Evolutionary conservation across 2,888 invertebrate species (phyloP), one percentile per base, ranked within the genome.

Genomic region (Reticulitermes lucifugus): DNA sequence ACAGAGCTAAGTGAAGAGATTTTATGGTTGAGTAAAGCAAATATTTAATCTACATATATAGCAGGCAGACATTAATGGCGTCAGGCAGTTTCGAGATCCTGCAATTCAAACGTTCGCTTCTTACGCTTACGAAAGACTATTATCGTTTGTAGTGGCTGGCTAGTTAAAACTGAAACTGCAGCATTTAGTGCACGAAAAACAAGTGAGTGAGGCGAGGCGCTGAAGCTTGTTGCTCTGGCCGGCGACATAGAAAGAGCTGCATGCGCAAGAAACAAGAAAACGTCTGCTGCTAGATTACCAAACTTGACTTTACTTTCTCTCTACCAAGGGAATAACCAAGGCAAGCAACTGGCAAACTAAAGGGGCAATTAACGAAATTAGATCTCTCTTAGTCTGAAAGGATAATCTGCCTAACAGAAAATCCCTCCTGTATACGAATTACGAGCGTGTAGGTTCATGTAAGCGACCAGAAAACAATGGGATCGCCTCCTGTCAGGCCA

Each of bases 361-460:
- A 65, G 81, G 65, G 70, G 77, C 86, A 86, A 86, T 86, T 86
- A 86, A 84, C 84, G 84, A 84, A 86, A 86, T 86, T 86, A 84
- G 86, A 86, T 86, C 81, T 84, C 84, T 84, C 84, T 84, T 86
- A 80, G 86, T 86, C 80, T 84, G 80, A 84, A 86, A 84, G 86
- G 86, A 86, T 86, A 84, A 60, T 80, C 80, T 60, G 80, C 80
- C 59, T 79, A 51, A 79, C 51, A 51, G 81, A 85, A 85, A 85
- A 79, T 73, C 85, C 83, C 85, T 83, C 60, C 65, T 73, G 85
- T 65, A 41, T 80, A 73, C 73, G 41, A 73, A 73, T 73, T 73
- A 73, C 73, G 73, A 41, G 35, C 12, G 41, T 41, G 73, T 41
- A 73, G 41, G 6, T 41, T 73, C 41, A 73, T 73, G 41, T 12